A percentile compares a stretch with the other conserved stretches of the same genome.
Evolutionary conservation across 2,797 vertebrate species (phyloP).

Genomic region (Nothura maculosa): DNA sequence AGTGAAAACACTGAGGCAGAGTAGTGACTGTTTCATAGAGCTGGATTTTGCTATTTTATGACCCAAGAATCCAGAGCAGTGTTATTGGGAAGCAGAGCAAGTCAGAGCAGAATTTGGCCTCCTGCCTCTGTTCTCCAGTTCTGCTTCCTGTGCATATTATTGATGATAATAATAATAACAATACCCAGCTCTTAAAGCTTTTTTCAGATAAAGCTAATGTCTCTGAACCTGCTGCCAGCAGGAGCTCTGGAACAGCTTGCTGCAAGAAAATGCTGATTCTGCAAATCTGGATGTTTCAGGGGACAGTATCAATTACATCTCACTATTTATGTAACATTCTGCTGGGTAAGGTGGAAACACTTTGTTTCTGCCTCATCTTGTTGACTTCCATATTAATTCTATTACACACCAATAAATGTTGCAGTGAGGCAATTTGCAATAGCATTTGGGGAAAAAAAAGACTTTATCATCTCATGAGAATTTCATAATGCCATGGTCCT

Average conservation of each 20-base stretch:
- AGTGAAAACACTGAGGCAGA: fast-evolving
- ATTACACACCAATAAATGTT: not conserved
- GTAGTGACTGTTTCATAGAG: not conserved
- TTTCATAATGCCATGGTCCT: not conserved
- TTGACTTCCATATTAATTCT: slow-evolving; percentile 22
- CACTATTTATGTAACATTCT: slow-evolving; percentile 69
- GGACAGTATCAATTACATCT: slow-evolving; percentile 66
- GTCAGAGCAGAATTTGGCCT: not conserved
- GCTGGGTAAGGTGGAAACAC: slow-evolving; percentile 41
- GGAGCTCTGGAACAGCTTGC: slow-evolving; percentile 53
- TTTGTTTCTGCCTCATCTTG: slow-evolving; percentile 43
- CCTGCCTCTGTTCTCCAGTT: slow-evolving; percentile 30
- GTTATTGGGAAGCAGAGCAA: not conserved
- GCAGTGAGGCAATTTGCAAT: slow-evolving; percentile 10
- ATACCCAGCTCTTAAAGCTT: slow-evolving; percentile 47
- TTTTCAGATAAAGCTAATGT: slow-evolving; percentile 60
- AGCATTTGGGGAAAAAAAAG: not conserved
- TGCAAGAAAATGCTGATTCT: slow-evolving; percentile 66
- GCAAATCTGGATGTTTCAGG: slow-evolving; percentile 46
- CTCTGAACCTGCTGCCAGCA: slow-evolving; percentile 49
- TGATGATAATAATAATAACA: slow-evolving; percentile 64
- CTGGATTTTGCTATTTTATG: not conserved
- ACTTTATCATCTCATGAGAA: slow-evolving; percentile 4
- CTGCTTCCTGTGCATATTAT: slow-evolving; percentile 47
- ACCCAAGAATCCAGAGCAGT: not conserved